phyloP scores from a whole-genome alignment of 1,140 invertebrate genomes.

The Wasmannia auropunctata region DNA sequence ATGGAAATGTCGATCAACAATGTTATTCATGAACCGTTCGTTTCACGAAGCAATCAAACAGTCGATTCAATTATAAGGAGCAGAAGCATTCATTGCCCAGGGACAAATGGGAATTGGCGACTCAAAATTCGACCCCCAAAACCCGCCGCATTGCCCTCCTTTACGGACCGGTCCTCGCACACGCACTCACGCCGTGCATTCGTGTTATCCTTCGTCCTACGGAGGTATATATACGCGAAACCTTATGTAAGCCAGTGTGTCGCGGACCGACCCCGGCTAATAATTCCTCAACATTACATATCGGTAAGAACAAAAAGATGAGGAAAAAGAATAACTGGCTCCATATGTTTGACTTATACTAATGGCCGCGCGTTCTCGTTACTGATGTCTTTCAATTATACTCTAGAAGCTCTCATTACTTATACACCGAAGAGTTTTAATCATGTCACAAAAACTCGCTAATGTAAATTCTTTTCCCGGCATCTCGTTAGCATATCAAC shows the following conservation, averaged over 20 bases:
- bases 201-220: conserved; percentile 37
- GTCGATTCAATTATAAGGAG: conserved; percentile 13
- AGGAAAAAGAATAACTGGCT: conserved; percentile 30
- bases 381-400: conserved; percentile 13
- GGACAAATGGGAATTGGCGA: conserved; percentile 3
- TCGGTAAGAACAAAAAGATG: conserved; percentile 22
- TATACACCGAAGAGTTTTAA: background rate
- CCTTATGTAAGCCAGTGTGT: conserved; percentile 75
- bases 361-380: background rate
- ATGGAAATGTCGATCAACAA: background rate
- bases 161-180: conserved; percentile 45
- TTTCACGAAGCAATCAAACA: background rate
- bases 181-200: background rate
- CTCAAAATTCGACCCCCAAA: conserved; percentile 45
- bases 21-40: background rate
- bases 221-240: conserved; percentile 21
- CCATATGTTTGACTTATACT: conserved; percentile 1
- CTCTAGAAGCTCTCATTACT: conserved; percentile 14
- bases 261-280: conserved; percentile 27
- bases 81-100: background rate
- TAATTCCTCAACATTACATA: conserved; percentile 60
- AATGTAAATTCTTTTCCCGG: background rate
- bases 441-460: background rate
- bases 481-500: background rate
- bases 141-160: conserved; percentile 46